Evolutionary conservation across 2,888 invertebrate genomes (phyloP), one percentile per base, ranked within the genome.

Genomic region (Clepsis dumicolana): DNA sequence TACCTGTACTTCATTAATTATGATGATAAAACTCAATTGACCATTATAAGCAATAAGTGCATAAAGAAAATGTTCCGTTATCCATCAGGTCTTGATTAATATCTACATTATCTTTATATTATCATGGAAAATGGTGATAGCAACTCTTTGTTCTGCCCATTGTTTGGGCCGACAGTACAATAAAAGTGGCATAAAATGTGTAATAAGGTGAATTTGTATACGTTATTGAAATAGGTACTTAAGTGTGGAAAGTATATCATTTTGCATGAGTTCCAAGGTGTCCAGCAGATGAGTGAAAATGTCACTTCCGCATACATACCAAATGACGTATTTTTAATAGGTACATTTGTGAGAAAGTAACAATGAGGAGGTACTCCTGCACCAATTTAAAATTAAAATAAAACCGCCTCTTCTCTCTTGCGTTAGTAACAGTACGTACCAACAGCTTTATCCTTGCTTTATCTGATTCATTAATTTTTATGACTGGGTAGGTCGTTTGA

Each of bases 61-160:
- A 56, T 25, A 54, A 57, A 62, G 62, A 25, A 56, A 38, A 50
- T 48, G 25, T 27, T 10, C 27, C 24, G 10, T 48, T 48, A 62
- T 54, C 54, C 18, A 18, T 27, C 18, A 14, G 27, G 18, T 54
- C 35, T n/a, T 41, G 59, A 65, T 65, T 5, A 21, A n/a, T 66
- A 66, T 61, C 44, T 61, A 4, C 44, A 59, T 54, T 66, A 66
- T 62, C 54, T 32, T 25, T 44, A 82, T 81, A 78, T 84, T 87
- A 89, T 89, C 86, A 81, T 72, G 77, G 75, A 70, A 63, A 71
- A 78, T 80, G 80, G 72, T 80, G 87, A 87, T 88, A 87, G 77
- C 72, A 69, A 75, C 73, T 52, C 84, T 88, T 90, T 90, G 89
- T 90, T 87, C 72, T 62, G 71, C 74, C 75, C 62, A 70, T 67